These are phyloP conservation scores for Pelagia noctiluca DNA, from an alignment of 30 jellyfish, hydroid and myxozoan species.

Conservation along the genomic window DNA sequence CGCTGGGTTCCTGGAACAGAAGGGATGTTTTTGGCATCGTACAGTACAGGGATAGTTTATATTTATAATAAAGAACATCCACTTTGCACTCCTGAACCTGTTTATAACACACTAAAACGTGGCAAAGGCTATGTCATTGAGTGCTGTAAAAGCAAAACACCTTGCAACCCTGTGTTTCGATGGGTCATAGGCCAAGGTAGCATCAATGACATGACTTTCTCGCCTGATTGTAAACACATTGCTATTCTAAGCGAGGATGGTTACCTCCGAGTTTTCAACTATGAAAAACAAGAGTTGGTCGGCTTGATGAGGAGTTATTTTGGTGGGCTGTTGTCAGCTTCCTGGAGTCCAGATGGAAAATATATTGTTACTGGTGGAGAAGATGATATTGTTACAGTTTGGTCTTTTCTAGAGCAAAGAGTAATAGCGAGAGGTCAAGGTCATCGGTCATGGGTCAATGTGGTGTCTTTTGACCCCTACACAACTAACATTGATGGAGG, in stretches of 20 bases:
- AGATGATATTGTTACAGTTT: slow-evolving; percentile 92
- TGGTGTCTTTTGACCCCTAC: slow-evolving; percentile 91
- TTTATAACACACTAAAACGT: slow-evolving; percentile 45
- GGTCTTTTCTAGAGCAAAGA: slow-evolving; percentile 93
- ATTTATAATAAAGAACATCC: slow-evolving; percentile 88
- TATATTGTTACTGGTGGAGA: slow-evolving; percentile 97
- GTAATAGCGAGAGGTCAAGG: slow-evolving; percentile 98
- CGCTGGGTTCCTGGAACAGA: slow-evolving; percentile 97
- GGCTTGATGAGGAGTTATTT: slow-evolving; percentile 91
- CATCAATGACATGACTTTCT: slow-evolving; percentile 80
- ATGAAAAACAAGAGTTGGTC: slow-evolving; percentile 86
- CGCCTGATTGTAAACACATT: slow-evolving; percentile 96
- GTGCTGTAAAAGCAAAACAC: slow-evolving; percentile 71
- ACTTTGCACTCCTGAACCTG: slow-evolving; percentile 72
- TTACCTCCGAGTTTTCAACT: slow-evolving; percentile 87
- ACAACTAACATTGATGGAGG: slow-evolving; percentile 81
- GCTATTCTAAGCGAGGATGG: slow-evolving; percentile 94
- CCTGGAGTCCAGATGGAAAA: slow-evolving; percentile 99
- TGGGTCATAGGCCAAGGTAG: slow-evolving; percentile 91
- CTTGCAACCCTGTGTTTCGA: slow-evolving; percentile 82
- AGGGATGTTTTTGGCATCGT: slow-evolving; percentile 78
- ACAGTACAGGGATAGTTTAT: slow-evolving; percentile 82
- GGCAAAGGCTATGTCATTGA: slow-evolving; percentile 81
- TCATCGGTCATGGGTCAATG: slow-evolving; percentile 97
- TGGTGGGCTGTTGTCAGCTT: slow-evolving; percentile 93